These are phyloP conservation scores for Ricordea florida DNA, from an alignment of 92 coral and sea anemone species.

Conservation along the genomic window DNA sequence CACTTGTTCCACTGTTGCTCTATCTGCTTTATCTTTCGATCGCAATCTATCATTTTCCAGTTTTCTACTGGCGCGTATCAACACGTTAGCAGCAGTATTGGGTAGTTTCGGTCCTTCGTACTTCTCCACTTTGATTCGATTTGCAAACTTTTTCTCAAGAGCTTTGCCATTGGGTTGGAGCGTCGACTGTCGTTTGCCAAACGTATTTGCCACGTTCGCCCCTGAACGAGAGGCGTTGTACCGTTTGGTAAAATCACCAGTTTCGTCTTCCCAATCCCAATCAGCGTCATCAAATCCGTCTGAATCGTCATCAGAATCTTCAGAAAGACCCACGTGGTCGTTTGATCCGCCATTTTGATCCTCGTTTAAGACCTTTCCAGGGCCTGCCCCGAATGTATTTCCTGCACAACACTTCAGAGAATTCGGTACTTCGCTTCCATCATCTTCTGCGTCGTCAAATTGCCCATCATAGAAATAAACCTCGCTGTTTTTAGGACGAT, in stretches of 20 bases:
- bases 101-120: constrained; percentile 91
- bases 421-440: constrained; percentile 56
- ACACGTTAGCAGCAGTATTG: constrained; percentile 80
- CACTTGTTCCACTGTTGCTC: constrained; percentile 98
- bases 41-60: constrained; percentile 88
- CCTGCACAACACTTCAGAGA: constrained; percentile 18
- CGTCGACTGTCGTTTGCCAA: constrained; percentile 58
- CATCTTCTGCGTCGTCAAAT: constrained; percentile 95
- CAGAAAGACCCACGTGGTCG: constrained; percentile 17
- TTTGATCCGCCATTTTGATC: constrained; percentile 7
- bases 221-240: constrained; percentile 84
- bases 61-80: constrained; percentile 82
- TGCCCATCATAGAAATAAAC: constrained; percentile 64
- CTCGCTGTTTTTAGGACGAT: not conserved
- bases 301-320: not conserved
- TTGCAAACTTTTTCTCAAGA: constrained; percentile 74
- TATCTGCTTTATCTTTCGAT: constrained; percentile 92
- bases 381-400: not conserved
- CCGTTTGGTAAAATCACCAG: constrained; percentile 95
- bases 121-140: constrained; percentile 75
- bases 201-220: constrained; percentile 51
- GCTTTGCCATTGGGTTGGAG: constrained; percentile 93
- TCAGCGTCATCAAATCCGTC: constrained; percentile 31
- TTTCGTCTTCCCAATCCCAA: constrained; percentile 98
- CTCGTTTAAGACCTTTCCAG: not conserved